These are phyloP conservation scores for Ceuthmochares aereus DNA, from an alignment of 2,113 vertebrate species.

Conservation along the genomic window DNA sequence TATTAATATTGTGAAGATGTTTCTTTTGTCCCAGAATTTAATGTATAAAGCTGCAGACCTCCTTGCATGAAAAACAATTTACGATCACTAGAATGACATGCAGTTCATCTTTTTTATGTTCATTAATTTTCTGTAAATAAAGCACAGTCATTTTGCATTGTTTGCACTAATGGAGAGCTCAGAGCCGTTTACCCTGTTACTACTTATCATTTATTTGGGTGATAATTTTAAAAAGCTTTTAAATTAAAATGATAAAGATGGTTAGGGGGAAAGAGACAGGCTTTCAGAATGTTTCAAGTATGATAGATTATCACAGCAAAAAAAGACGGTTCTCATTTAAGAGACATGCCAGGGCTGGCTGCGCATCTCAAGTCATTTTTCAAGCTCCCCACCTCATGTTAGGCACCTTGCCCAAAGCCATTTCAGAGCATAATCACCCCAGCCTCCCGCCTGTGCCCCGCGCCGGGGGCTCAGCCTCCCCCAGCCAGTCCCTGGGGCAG, in stretches of 20 bases:
- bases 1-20: conserved; percentile 50
- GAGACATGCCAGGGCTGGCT: not conserved
- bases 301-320: conserved; percentile 21
- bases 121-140: conserved; percentile 57
- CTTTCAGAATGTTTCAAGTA: conserved; percentile 22
- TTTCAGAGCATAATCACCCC: not conserved
- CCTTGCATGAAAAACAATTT: conserved; percentile 59
- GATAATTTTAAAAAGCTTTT: conserved; percentile 62
- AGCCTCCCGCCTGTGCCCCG: not conserved
- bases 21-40: conserved; percentile 57
- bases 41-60: conserved; percentile 42
- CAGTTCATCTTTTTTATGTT: conserved; percentile 56
- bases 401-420: not conserved
- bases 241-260: conserved; percentile 61
- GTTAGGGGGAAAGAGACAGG: conserved; percentile 2
- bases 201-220: conserved; percentile 37
- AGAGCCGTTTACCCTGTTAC: conserved; percentile 42
- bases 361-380: not conserved
- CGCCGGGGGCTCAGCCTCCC: not conserved
- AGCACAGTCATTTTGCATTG: conserved; percentile 19
- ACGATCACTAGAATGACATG: not conserved
- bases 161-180: conserved; percentile 50
- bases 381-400: not conserved
- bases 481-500: not conserved
- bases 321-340: not conserved